Conservation (phyloP, 2,888 invertebrate species). For the Mythimna vitellina region DNA sequence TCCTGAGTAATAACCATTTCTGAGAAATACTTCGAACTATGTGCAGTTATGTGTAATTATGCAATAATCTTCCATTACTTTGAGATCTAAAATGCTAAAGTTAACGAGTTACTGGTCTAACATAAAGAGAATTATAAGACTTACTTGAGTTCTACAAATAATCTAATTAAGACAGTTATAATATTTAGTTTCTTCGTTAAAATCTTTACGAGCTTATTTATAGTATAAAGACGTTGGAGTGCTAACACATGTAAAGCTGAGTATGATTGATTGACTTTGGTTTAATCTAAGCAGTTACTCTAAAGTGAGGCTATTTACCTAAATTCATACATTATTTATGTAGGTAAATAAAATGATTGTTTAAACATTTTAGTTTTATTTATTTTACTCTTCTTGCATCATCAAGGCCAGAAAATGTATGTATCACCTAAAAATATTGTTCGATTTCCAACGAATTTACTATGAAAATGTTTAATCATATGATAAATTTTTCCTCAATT, state of each 20-base stretch:
- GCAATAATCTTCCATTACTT: neutral
- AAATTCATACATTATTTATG: too few relatives aligned
- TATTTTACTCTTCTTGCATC: too few relatives aligned
- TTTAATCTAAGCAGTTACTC: neutral
- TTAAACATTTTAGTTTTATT: too few relatives aligned
- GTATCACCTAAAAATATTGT: too few relatives aligned
- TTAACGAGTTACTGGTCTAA: neutral
- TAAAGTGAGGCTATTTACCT: too few relatives aligned
- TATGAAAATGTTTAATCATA: neutral
- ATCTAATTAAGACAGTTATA: neutral
- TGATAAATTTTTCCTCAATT: conserved; percentile 5
- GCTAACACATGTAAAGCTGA: neutral
- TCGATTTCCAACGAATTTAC: neutral
- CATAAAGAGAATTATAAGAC: neutral
- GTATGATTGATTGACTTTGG: neutral
- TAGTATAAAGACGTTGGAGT: neutral
- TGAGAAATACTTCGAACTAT: neutral
- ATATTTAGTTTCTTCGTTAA: neutral
- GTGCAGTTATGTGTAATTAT: neutral
- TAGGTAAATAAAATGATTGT: too few relatives aligned
- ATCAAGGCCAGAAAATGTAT: too few relatives aligned
- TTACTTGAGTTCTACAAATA: neutral
- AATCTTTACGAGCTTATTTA: neutral
- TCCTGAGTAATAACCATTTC: neutral
- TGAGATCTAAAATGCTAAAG: neutral